Conservation (phyloP, 2,113 vertebrate species). For the Pygoscelis antarcticus region DNA sequence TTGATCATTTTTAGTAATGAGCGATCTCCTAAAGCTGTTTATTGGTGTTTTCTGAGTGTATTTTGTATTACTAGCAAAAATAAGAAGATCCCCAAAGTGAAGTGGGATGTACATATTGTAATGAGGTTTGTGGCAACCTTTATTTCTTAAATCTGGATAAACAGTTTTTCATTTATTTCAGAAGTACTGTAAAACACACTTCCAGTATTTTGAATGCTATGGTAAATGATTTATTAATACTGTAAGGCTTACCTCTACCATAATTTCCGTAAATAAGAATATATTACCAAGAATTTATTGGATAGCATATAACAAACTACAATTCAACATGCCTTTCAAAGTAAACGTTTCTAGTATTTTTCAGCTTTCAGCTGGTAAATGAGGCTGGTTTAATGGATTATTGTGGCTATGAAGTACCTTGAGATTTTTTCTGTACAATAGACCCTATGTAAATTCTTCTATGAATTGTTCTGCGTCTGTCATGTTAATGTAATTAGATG, state of each 20-base stretch:
- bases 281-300: background rate
- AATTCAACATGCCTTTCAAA: background rate
- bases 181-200: background rate
- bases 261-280: background rate
- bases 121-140: background rate
- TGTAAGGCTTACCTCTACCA: background rate
- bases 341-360: background rate
- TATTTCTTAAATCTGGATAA: background rate
- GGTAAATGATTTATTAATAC: background rate
- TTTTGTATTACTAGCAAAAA: background rate
- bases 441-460: background rate
- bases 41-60: background rate
- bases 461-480: background rate
- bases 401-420: background rate
- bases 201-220: background rate
- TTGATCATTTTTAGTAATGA: background rate
- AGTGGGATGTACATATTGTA: background rate
- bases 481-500: background rate
- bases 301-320: background rate
- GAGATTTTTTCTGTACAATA: background rate
- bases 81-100: background rate
- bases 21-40: background rate
- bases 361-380: background rate
- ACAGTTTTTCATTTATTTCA: background rate
- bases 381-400: background rate